A percentile compares a stretch with the other conserved stretches of the same genome.
These are phyloP conservation scores for Rhinolophus ferrumequinum DNA, from an alignment of 2,113 vertebrate species.

Conservation along the genomic window DNA sequence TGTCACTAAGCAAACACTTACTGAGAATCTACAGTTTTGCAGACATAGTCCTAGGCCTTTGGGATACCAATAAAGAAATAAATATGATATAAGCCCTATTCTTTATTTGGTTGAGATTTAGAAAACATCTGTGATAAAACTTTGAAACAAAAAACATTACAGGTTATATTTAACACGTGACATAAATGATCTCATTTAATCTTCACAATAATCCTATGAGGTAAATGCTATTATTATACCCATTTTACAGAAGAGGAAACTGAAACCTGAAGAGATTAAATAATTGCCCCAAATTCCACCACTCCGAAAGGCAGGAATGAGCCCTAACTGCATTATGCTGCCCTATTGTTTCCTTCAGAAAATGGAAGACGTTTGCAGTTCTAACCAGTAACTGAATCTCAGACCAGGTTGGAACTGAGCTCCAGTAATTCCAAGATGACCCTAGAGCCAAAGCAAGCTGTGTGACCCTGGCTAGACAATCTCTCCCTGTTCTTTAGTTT, in stretches of 20 bases:
- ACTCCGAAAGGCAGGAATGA: not conserved
- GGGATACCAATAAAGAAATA: not conserved
- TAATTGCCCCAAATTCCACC: not conserved
- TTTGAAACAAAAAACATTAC: not conserved
- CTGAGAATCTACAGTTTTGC: not conserved
- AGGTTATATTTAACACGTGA: not conserved
- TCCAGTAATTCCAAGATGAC: not conserved
- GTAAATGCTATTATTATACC: not conserved
- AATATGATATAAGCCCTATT: not conserved
- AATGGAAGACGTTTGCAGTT: not conserved
- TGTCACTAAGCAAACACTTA: not conserved
- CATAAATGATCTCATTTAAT: not conserved
- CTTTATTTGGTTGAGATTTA: constrained; percentile 5
- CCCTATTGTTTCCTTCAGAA: not conserved
- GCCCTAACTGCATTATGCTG: not conserved
- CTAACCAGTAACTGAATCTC: not conserved
- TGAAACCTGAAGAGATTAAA: not conserved
- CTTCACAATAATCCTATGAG: not conserved
- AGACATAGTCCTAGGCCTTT: not conserved
- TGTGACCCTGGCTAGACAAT: not conserved
- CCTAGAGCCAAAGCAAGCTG: not conserved
- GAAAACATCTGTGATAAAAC: not conserved
- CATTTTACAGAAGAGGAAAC: constrained; percentile 3
- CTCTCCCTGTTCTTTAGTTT: not conserved
- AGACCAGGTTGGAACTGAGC: not conserved